A percentile compares a stretch with the other conserved stretches of the same genome.
Evolutionary conservation across 2,797 vertebrate genomes (phyloP).

Genomic region (Delichon dasypus): DNA sequence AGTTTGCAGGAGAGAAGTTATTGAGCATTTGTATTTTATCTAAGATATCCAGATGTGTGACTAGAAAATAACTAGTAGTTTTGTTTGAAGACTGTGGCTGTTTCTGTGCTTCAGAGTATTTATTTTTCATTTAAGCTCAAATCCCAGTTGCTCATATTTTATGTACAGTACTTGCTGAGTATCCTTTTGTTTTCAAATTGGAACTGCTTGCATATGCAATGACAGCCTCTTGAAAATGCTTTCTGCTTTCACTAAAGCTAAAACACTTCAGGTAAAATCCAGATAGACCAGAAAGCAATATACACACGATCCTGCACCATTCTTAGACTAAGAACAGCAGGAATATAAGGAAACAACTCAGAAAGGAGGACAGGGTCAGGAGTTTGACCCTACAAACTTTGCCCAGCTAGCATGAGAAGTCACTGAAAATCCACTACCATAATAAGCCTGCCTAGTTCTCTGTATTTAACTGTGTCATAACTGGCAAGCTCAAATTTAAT

Average conservation of each 20-base stretch:
- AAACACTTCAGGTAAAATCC: background rate
- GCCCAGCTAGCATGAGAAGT: background rate
- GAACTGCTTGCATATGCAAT: background rate
- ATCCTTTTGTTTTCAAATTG: background rate
- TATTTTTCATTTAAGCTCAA: background rate
- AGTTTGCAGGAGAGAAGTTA: background rate
- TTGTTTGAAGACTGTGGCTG: background rate
- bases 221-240: background rate
- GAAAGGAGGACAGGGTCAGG: background rate
- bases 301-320: background rate
- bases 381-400: slow-evolving; percentile 32
- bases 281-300: background rate
- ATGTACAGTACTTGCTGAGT: background rate
- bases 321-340: background rate
- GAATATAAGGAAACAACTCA: background rate
- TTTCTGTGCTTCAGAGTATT: background rate
- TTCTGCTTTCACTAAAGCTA: background rate
- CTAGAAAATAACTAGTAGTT: background rate
- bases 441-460: background rate
- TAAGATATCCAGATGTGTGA: background rate
- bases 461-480: background rate
- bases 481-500: background rate
- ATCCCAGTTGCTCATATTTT: background rate
- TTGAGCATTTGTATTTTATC: background rate
- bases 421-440: slow-evolving; percentile 4